Base-by-base conservation (phyloP, 2,797 vertebrate species). In the Taeniopygia guttata region DNA sequence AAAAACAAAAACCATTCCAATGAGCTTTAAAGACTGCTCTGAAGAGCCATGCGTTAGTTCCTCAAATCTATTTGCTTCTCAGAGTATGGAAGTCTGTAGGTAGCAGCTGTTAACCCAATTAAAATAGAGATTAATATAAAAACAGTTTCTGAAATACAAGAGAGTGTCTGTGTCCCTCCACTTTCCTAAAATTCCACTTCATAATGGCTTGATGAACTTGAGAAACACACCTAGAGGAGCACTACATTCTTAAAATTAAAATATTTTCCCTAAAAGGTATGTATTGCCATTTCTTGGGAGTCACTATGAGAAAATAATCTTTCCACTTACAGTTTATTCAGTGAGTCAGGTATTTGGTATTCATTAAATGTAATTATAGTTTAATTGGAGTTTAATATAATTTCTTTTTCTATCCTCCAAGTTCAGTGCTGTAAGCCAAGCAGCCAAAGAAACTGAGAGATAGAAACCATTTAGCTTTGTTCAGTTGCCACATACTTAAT, bases 361-460 rank as follows among this genome's bases (percentile, higher is more conserved):
- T 98, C 98, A 98, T 98, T 98, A 98, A 96, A 96, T 93, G 86
- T 97, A 98, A 98, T 98, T 97, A 97, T 95, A 97, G 84, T 98
- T 97, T 98, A 97, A 98, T 98, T 98, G 97, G 96, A 97, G 96
- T 98, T 98, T 98, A 98, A 98, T 98, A 83, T 96, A 23, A 70
- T 69, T 83, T 67, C 76, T 87, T 87, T 91, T 93, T 42, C 67
- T 59, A 22, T 77, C 72, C 46, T 94, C 81, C 8, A 32, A 93
- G 72, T 94, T 87, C 42, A 86, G 13, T 83, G 86, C 93, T 96
- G 40, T 87, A 85, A 97, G 93, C 77, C 55, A 90, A 78, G 69
- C 62, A 90, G 56, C 64, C 68, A 81, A 51, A 92, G 78, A 91
- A 93, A 74, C 11, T 2, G 32, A 91, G 45, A 91, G 46, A 40